A percentile compares a stretch with the other conserved stretches of the same genome.
phyloP scores from a whole-genome alignment of 2,888 invertebrate genomes.

The Oscheius onirici region DNA sequence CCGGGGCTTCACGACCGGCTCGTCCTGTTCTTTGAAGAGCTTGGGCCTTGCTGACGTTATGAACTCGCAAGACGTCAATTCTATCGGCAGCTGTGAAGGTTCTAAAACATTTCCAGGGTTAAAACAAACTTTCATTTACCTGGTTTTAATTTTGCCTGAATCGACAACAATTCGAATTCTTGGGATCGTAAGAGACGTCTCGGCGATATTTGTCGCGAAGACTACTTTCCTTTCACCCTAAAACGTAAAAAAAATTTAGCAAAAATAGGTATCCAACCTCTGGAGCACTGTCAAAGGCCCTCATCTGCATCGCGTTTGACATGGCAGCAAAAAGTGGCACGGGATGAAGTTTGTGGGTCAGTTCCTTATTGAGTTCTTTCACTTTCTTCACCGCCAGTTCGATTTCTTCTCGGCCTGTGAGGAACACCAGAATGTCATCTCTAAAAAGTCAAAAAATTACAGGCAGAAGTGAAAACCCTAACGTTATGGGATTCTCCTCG shows the following conservation, averaged over 20 bases:
- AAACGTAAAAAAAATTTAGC: background rate
- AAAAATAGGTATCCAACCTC: background rate
- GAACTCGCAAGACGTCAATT: conserved; percentile 82
- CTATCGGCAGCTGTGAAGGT: conserved; percentile 58
- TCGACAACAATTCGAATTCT: conserved; percentile 83
- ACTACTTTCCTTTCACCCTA: conserved; percentile 80
- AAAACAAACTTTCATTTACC: too few relatives aligned
- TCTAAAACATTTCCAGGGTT: too few relatives aligned
- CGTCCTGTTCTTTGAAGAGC: conserved; percentile 91
- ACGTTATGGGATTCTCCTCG: conserved; percentile 66
- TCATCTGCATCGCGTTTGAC: conserved; percentile 85
- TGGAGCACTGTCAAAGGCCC: conserved; percentile 80
- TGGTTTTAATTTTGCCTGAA: conserved; percentile 70
- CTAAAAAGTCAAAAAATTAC: conserved; percentile 28
- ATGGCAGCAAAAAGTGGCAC: conserved; percentile 90
- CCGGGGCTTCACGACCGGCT: conserved; percentile 80
- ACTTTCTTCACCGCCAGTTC: conserved; percentile 74
- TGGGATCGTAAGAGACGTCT: conserved; percentile 95
- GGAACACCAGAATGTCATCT: conserved; percentile 73
- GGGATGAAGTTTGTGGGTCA: conserved; percentile 30
- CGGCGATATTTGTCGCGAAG: conserved; percentile 94
- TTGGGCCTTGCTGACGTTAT: conserved; percentile 86
- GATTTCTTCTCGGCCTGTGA: conserved; percentile 94
- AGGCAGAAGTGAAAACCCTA: background rate
- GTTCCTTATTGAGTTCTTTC: conserved; percentile 71